These are phyloP conservation scores for Platysteira castanea DNA, from an alignment of 2,113 vertebrate genomes.

Conservation along the genomic window DNA sequence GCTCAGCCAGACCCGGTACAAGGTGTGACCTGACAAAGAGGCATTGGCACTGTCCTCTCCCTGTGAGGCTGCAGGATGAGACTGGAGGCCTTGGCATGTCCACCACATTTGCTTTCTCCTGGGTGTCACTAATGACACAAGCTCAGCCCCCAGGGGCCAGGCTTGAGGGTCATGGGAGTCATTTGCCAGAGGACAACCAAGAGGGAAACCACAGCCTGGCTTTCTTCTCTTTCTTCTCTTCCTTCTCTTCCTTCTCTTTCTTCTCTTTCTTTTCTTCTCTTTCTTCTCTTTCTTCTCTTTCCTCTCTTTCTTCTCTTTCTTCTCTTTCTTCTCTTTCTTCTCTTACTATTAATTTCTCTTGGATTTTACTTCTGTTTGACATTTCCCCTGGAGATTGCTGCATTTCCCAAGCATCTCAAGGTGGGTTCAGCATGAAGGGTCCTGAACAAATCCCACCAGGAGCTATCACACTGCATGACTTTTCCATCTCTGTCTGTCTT, in stretches of 20 bases:
- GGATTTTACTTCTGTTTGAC: neutral
- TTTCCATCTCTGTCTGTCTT: neutral
- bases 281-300: neutral
- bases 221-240: neutral
- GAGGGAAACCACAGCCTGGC: neutral
- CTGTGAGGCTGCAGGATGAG: neutral
- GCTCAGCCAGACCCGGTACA: neutral
- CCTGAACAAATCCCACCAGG: neutral
- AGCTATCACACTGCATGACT: neutral
- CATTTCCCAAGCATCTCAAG: neutral
- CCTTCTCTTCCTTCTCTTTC: neutral
- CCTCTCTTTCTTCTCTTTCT: neutral
- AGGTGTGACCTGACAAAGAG: neutral
- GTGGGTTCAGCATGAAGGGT: neutral
- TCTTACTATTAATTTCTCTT: neutral
- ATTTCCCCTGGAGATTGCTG: neutral
- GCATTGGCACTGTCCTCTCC: neutral
- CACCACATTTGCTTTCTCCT: no score
- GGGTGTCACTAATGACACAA: neutral
- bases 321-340: neutral
- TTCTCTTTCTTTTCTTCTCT: neutral
- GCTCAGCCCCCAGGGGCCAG: neutral
- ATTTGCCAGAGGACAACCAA: neutral
- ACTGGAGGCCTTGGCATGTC: no score
- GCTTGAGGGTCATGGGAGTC: neutral